A percentile compares a stretch with the other conserved stretches of the same genome.
Evolutionary conservation across 2,888 invertebrate species (phyloP).

Genomic region (Ichneumoninae sp.): DNA sequence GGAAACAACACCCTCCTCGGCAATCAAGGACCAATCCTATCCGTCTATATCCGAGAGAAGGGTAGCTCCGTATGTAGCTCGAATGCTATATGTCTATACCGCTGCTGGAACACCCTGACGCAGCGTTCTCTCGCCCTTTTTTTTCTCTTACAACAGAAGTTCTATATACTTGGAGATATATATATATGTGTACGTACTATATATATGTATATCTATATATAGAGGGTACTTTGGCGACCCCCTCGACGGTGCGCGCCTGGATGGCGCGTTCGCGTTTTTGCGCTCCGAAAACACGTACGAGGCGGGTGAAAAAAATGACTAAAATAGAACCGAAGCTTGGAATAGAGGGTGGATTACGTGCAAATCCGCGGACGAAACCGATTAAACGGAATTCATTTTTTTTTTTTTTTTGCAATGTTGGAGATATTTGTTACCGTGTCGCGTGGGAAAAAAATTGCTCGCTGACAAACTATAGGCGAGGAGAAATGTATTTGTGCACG

Average conservation of each 20-base stretch:
- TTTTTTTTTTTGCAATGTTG: background rate
- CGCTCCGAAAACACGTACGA: constrained; percentile 40
- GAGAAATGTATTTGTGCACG: background rate
- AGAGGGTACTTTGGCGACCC: constrained; percentile 23
- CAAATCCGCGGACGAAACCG: constrained; percentile 12
- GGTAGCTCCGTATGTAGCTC: constrained; percentile 33
- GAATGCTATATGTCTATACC: background rate
- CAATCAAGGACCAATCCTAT: constrained; percentile 82
- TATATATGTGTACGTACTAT: background rate
- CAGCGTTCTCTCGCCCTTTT: constrained; percentile 56
- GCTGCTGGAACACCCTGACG: constrained; percentile 59
- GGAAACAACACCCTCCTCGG: constrained; percentile 78
- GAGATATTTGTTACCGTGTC: background rate
- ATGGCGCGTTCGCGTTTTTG: constrained; percentile 47
- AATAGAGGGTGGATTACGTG: constrained; percentile 42
- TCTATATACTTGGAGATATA: constrained; percentile 1
- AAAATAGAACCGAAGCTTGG: background rate
- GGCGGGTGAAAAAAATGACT: background rate
- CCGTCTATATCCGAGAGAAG: constrained; percentile 65
- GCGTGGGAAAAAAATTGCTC: background rate
- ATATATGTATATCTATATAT: background rate
- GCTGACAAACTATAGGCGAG: background rate
- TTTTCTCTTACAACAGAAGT: background rate
- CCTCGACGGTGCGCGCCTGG: constrained; percentile 35
- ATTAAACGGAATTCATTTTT: background rate